Percentiles rank a stretch among this genome's conserved stretches.
phyloP scores from a whole-genome alignment of 2,888 invertebrate species.

The Sphecodes monilicornis region DNA sequence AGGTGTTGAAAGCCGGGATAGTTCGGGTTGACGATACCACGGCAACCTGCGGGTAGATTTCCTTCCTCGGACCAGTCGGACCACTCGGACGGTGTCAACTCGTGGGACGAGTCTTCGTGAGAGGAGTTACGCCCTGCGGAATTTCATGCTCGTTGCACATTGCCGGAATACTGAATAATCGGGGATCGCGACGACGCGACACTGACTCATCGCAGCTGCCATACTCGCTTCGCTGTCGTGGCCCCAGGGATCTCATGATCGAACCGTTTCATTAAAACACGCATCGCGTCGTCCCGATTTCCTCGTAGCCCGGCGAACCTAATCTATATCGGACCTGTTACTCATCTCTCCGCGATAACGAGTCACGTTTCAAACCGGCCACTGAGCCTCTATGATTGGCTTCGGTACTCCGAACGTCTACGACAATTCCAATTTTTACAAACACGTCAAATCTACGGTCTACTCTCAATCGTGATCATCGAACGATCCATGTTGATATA shows the following conservation, averaged over 20 bases:
- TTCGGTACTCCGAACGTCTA: too few relatives aligned
- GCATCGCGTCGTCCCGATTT: neutral
- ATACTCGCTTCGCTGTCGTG: neutral
- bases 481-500: neutral
- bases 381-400: neutral
- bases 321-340: neutral
- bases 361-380: neutral
- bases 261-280: slow-evolving; percentile 34
- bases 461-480: too few relatives aligned
- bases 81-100: slow-evolving; percentile 78
- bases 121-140: slow-evolving; percentile 73
- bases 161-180: slow-evolving; percentile 59
- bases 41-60: slow-evolving; percentile 84
- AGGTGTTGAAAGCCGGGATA: slow-evolving; percentile 94
- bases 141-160: slow-evolving; percentile 61
- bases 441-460: too few relatives aligned
- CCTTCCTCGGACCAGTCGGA: slow-evolving; percentile 83
- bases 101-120: slow-evolving; percentile 72
- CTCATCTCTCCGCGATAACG: neutral
- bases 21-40: slow-evolving; percentile 93
- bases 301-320: neutral
- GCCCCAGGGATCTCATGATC: slow-evolving; percentile 25
- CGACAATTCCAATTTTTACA: too few relatives aligned
- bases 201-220: slow-evolving; percentile 60
- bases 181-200: slow-evolving; percentile 25